phyloP scores from a whole-genome alignment of 2,113 vertebrate genomes.

The Labeo rohita region DNA sequence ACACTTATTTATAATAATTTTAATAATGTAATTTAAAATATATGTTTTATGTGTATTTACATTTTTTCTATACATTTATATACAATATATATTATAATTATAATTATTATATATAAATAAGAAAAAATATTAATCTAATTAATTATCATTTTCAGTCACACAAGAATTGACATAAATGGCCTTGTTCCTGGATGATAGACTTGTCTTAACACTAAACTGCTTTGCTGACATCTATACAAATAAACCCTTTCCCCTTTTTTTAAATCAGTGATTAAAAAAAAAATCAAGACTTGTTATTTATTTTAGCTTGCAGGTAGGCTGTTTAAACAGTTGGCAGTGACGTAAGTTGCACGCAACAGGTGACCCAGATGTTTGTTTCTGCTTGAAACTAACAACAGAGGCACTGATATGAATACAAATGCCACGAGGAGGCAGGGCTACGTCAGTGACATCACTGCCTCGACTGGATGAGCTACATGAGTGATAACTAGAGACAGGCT shows the following conservation, averaged over 20 bases:
- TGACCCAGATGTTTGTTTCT: constrained; percentile 56
- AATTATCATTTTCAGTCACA: not conserved
- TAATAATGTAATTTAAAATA: not conserved
- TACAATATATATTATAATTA: not conserved
- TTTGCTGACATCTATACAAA: constrained; percentile 12
- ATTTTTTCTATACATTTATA: not conserved
- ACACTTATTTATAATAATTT: not conserved
- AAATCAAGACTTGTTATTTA: not conserved
- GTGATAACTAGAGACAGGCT: constrained; percentile 58
- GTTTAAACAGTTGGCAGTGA: constrained; percentile 27
- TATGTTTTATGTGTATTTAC: not conserved
- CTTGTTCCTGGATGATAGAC: not conserved
- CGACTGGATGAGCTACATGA: not conserved
- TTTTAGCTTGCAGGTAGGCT: not conserved
- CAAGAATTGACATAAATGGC: not conserved
- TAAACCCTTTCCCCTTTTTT: constrained; percentile 3
- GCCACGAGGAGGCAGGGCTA: not conserved
- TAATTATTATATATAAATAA: no score
- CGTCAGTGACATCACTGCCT: constrained; percentile 45
- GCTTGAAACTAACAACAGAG: constrained; percentile 21
- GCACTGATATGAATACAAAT: not conserved
- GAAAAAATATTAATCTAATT: not conserved
- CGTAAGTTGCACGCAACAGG: constrained; percentile 11
- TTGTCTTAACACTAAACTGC: not conserved
- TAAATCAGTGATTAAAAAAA: constrained; percentile 13